These are phyloP conservation scores for Melolontha melolontha DNA, from an alignment of 2,888 invertebrate species.

Conservation along the genomic window DNA sequence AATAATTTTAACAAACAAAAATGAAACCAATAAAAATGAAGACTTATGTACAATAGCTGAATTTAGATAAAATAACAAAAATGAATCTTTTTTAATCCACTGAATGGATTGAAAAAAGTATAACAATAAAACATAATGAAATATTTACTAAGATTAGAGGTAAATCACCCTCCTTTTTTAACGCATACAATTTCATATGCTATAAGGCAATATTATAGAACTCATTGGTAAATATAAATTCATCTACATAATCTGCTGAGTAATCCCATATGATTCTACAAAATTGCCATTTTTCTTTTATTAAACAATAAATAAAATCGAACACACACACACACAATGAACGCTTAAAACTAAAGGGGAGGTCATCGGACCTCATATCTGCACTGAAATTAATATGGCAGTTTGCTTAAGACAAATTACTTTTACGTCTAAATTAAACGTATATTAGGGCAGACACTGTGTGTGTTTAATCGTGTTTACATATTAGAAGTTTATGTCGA, in stretches of 20 bases:
- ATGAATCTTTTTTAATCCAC: slow-evolving; percentile 13
- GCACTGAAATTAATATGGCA: slow-evolving; percentile 66
- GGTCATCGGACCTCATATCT: slow-evolving; percentile 48
- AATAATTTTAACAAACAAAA: slow-evolving; percentile 33
- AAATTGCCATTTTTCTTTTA: slow-evolving; percentile 20
- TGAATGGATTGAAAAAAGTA: slow-evolving; percentile 22
- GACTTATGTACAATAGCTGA: slow-evolving; percentile 23
- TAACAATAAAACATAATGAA: slow-evolving; percentile 42
- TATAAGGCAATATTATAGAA: slow-evolving; percentile 26
- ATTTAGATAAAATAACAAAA: slow-evolving; percentile 29
- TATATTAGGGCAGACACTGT: slow-evolving; percentile 47
- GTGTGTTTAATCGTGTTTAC: slow-evolving; percentile 43
- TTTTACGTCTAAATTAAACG: slow-evolving; percentile 43
- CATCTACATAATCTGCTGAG: slow-evolving; percentile 17
- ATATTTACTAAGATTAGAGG: slow-evolving; percentile 33
- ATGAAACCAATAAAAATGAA: slow-evolving; percentile 14
- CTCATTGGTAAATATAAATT: slow-evolving; percentile 24
- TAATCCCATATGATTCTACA: slow-evolving; percentile 7
- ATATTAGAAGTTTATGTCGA: slow-evolving; percentile 29
- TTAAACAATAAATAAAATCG: slow-evolving; percentile 38
- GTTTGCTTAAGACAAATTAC: slow-evolving; percentile 49
- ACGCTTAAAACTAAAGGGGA: slow-evolving; percentile 39
- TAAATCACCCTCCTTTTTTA: not conserved
- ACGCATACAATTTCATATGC: slow-evolving; percentile 19
- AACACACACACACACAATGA: slow-evolving; percentile 34